Evolutionary conservation across 1,140 invertebrate species (phyloP), one percentile per base, ranked within the genome.

Genomic region (Orchestia grillus): DNA sequence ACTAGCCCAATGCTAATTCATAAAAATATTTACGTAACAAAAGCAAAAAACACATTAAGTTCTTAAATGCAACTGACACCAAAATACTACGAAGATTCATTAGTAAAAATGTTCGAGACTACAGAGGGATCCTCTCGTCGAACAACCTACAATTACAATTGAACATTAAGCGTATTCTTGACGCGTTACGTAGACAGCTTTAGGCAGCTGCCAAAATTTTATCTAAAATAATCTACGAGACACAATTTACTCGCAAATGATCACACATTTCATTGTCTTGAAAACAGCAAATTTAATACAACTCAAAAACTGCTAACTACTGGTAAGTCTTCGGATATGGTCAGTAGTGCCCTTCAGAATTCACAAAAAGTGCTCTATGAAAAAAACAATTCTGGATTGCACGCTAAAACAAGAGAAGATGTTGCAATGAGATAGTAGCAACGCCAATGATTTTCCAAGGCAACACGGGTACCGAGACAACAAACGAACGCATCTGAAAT

Each of bases 11-110:
- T 42, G 41, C 41, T 91, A 43, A 15, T 43, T 44, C 41, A 44
- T 91, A 91, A 43, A 91, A 91, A 91, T 91, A 43, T 44, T 91
- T 28, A 91, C 88, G 88, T 91, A 91, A 91, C 88, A 91, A 91
- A 91, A 41, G 88, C 88, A 91, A 41, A 91, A 40, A 44, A 91
- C 88, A 91, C 88, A 42, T 91, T 43, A 43, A 91, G 88, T 91
- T 28, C 88, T 91, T 91, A 91, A 91, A 91, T 91, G 88, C 41
- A 91, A 91, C 41, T 91, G 88, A 91, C 88, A 91, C 15, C 44
- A 91, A 91, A 44, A 43, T 91, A 43, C 88, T 91, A 91, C 88
- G 44, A 91, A 91, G 88, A 91, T 44, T 43, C 41, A 91, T 91
- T 91, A 43, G 88, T 91, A 44, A 77, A 77, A 77, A 77, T 77